Percentiles rank a stretch among this genome's conserved stretches.
These are phyloP conservation scores for Chlamydotis undulata DNA, from an alignment of 2,113 vertebrate species.

Conservation along the genomic window DNA sequence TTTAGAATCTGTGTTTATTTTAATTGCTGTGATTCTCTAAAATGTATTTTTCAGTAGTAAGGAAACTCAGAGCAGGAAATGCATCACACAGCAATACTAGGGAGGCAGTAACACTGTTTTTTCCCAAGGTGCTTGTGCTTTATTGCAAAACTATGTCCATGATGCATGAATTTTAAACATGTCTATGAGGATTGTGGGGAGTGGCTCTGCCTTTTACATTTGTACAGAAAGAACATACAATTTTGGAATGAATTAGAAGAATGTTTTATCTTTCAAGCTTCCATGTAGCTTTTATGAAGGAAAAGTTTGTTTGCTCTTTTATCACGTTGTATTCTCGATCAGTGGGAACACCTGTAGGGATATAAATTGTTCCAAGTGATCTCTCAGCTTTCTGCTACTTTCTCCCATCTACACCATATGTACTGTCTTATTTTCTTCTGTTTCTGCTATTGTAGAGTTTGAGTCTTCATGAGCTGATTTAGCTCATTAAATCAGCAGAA, in stretches of 20 bases:
- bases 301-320: not conserved
- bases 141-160: not conserved
- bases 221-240: not conserved
- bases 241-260: not conserved
- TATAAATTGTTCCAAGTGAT: not conserved
- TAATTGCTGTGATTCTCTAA: not conserved
- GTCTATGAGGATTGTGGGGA: not conserved
- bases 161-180: not conserved
- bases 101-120: not conserved
- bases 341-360: not conserved
- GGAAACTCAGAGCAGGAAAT: not conserved
- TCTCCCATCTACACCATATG: not conserved
- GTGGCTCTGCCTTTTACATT: not conserved
- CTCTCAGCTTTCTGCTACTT: not conserved
- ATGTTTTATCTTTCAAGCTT: not conserved
- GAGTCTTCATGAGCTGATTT: not conserved
- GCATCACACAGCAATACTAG: not conserved
- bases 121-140: not conserved
- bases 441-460: not conserved
- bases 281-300: not conserved
- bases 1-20: not conserved
- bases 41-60: not conserved
- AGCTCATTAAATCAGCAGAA: not conserved
- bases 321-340: not conserved
- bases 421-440: not conserved